These are phyloP conservation scores for Streptopelia turtur DNA, from an alignment of 2,797 vertebrate species.

Conservation along the genomic window DNA sequence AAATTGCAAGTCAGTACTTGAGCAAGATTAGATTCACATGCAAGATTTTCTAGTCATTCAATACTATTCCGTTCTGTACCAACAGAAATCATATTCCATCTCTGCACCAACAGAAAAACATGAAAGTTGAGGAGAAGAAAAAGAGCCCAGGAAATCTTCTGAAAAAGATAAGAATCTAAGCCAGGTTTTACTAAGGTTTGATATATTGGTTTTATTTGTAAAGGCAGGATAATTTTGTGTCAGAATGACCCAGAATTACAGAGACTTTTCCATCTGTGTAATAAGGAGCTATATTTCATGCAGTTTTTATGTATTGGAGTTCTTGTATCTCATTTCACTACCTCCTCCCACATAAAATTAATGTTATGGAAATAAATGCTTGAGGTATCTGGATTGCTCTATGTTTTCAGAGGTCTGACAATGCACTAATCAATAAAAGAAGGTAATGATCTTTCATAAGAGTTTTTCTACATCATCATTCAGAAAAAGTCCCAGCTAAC, in stretches of 20 bases:
- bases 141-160: neutral
- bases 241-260: constrained; percentile 63
- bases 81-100: neutral
- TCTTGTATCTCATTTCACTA: neutral
- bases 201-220: constrained; percentile 32
- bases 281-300: constrained; percentile 23
- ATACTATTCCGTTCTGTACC: neutral
- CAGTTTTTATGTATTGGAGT: neutral
- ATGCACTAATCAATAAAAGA: neutral
- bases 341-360: neutral
- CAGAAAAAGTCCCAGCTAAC: neutral
- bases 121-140: neutral
- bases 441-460: neutral
- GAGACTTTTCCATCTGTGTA: constrained; percentile 46
- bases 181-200: constrained; percentile 23
- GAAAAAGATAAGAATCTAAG: constrained; percentile 38
- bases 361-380: neutral
- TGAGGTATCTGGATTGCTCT: neutral
- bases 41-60: neutral
- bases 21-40: neutral
- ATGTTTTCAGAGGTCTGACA: neutral
- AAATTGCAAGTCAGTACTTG: neutral
- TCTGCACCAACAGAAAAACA: neutral
- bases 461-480: neutral
- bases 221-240: constrained; percentile 50